Base-by-base conservation (phyloP, 2,113 vertebrate genomes). In the Scartelaos histophorus region DNA sequence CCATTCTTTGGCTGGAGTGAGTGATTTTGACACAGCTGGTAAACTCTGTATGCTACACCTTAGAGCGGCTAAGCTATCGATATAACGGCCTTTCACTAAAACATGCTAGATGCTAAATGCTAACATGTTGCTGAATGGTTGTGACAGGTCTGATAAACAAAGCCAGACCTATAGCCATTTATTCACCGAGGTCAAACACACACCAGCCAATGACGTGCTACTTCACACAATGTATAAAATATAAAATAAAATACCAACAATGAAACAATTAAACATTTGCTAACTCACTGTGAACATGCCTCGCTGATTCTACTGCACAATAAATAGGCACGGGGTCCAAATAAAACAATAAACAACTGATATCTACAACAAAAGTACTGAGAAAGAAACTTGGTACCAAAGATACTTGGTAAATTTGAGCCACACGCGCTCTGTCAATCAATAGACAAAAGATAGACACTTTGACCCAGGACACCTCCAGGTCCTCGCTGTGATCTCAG, bases 61-160 rank as follows among this genome's bases (percentile, higher is more conserved):
- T 83, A 54, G 56, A 82, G 77, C 73, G 69, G 84, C 80, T 84
- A 85, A 70, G 71, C 88, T 85, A 83, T n/a, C 78, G 62, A 71
- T 82, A 81, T 81, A 87, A 87, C 76, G 74, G 71, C 54, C 56
- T 85, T 80, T 82, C 74, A 84, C 66, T 85, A 74, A 43, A 86
- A 84, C 78, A 85, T 73, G 85, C 83, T 84, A 79, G 6, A 79
- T 85, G 82, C 82, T 89, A 89, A 83, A 83, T 86, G 88, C 88
- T 87, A 92, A 93, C 92, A 84, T 90, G 77, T 88, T 92, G 86
- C 25, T 94, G 93, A 96, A 94, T 90, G 93, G 93, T 92, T 93
- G 90, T 94, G 95, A 95, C 94, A 95, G 89, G 90, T 80, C 83
- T 88, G 74, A 89, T 94, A 95, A 96, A 95, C 93, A 93, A 71